Conservation (phyloP, 2,113 vertebrate species). For the Alligator mississippiensis region DNA sequence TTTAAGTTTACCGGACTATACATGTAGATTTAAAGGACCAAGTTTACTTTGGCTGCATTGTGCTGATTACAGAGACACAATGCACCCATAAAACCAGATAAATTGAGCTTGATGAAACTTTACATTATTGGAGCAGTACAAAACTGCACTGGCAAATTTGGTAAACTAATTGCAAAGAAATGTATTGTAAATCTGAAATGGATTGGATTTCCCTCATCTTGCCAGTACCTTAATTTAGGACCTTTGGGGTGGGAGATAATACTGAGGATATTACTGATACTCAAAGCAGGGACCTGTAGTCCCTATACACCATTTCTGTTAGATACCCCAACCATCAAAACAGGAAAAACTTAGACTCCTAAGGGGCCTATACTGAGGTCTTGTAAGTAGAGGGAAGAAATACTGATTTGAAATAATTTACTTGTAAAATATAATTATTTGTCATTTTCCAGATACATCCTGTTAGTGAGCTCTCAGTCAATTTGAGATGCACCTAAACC, state of each 20-base stretch:
- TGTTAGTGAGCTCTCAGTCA: neutral
- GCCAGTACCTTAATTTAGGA: neutral
- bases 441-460: neutral
- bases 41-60: neutral
- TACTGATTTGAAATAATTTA: neutral
- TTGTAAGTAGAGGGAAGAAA: neutral
- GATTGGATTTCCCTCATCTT: accelerated
- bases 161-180: neutral
- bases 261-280: neutral
- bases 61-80: neutral
- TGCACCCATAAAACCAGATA: neutral
- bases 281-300: neutral
- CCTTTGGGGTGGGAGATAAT: neutral
- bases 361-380: neutral
- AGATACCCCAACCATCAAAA: neutral
- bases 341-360: neutral
- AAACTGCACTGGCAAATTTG: neutral
- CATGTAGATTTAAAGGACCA: accelerated
- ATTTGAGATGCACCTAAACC: neutral
- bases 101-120: neutral
- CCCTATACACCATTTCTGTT: neutral
- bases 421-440: neutral
- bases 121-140: neutral
- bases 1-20: neutral
- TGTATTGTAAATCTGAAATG: neutral